phyloP scores from a whole-genome alignment of 2,888 invertebrate species.

The Acrobasis suavella region DNA sequence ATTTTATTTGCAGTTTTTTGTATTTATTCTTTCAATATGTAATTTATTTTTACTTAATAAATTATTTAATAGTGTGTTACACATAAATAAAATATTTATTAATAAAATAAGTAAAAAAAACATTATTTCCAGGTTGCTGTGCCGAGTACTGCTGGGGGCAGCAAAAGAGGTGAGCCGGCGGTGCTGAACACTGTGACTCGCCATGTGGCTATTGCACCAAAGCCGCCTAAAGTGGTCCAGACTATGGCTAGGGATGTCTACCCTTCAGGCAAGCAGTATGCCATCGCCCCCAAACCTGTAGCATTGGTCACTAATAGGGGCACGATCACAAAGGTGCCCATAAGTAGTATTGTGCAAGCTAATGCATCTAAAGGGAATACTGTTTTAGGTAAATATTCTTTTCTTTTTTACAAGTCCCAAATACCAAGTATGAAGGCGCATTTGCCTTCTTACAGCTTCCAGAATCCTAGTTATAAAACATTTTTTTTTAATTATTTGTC shows the following conservation, averaged over 20 bases:
- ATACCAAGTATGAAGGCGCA: too few relatives aligned
- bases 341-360: slow-evolving; percentile 47
- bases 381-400: slow-evolving; percentile 52
- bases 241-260: slow-evolving; percentile 24
- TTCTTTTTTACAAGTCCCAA: too few relatives aligned
- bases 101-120: too few relatives aligned
- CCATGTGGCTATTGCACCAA: slow-evolving; percentile 80
- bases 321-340: slow-evolving; percentile 47
- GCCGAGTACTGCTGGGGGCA: slow-evolving; percentile 31
- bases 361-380: slow-evolving; percentile 48
- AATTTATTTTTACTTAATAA: too few relatives aligned
- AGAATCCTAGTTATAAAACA: too few relatives aligned
- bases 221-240: slow-evolving; percentile 56
- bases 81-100: too few relatives aligned
- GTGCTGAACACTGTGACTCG: slow-evolving; percentile 46
- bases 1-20: too few relatives aligned
- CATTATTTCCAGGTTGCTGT: slow-evolving; percentile 44
- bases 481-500: slow-evolving; percentile 6
- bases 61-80: too few relatives aligned
- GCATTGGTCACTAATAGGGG: slow-evolving; percentile 46
- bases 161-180: slow-evolving; percentile 34
- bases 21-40: too few relatives aligned
- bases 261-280: slow-evolving; percentile 45
- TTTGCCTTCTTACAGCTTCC: too few relatives aligned
- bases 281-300: slow-evolving; percentile 65